These are phyloP conservation scores for Rhea pennata DNA, from an alignment of 2,113 vertebrate genomes.

Conservation along the genomic window DNA sequence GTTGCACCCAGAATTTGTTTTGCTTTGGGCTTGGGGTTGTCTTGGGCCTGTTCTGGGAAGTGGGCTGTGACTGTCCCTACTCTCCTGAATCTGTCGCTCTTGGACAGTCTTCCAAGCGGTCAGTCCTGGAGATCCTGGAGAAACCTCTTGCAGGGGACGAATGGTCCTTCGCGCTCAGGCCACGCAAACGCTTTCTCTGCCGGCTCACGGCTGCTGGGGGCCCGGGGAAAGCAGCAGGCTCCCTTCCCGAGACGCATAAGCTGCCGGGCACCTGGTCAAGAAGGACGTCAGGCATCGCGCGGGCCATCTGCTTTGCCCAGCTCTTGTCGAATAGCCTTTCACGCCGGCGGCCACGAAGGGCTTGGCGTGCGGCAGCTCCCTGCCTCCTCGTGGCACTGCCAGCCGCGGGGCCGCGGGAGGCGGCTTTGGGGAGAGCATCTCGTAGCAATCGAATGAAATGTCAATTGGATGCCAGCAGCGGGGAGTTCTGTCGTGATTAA, in stretches of 20 bases:
- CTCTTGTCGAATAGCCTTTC: too few species aligned
- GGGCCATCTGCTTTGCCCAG: not conserved
- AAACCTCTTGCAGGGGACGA: too few species aligned
- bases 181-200: not conserved
- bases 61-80: too few species aligned
- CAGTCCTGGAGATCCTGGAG: too few species aligned
- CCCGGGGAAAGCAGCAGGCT: too few species aligned
- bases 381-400: slow-evolving; percentile 18
- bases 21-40: too few species aligned
- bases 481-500: slow-evolving; percentile 55
- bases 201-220: not conserved
- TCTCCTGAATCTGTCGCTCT: too few species aligned
- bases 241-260: not conserved
- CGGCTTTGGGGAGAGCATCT: slow-evolving; percentile 47
- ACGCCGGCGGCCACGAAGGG: not conserved
- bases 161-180: too few species aligned
- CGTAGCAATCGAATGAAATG: slow-evolving; percentile 29
- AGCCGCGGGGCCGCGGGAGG: not conserved
- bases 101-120: too few species aligned
- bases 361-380: not conserved
- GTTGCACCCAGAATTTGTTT: too few species aligned
- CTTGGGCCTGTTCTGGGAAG: too few species aligned
- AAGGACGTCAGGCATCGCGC: too few species aligned
- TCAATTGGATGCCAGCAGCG: not conserved
- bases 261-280: not conserved